Evolutionary conservation across 2,888 invertebrate species (phyloP).

Genomic region (Tribolium freemani): DNA sequence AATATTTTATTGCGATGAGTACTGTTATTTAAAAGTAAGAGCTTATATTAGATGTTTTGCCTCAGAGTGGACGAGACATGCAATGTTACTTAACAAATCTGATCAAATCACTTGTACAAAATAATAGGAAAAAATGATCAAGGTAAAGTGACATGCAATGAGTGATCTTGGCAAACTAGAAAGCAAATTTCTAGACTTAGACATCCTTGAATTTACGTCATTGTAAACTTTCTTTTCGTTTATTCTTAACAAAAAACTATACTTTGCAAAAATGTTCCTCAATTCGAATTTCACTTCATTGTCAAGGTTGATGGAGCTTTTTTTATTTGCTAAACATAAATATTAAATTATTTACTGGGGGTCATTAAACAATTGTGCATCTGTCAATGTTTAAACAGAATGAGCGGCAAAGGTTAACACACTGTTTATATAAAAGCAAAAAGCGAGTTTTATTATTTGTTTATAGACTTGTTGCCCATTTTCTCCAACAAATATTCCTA

Average conservation of each 20-base stretch:
- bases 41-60: conserved; percentile 13
- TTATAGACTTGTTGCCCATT: too few relatives aligned
- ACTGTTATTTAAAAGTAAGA: conserved; percentile 26
- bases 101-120: background rate
- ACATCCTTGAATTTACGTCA: conserved; percentile 5
- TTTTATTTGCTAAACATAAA: background rate
- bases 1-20: conserved; percentile 19
- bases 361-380: background rate
- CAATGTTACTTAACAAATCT: conserved; percentile 22
- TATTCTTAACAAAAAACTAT: background rate
- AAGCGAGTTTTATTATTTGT: too few relatives aligned
- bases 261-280: background rate
- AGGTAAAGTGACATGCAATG: background rate
- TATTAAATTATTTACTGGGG: background rate
- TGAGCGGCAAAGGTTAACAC: background rate
- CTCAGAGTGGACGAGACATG: background rate
- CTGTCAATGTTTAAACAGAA: background rate
- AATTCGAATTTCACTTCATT: background rate
- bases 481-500: too few relatives aligned
- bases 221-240: conserved; percentile 1
- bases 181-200: background rate
- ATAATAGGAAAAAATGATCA: background rate
- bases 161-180: conserved; percentile 4
- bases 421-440: too few relatives aligned
- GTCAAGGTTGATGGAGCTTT: background rate